phyloP scores from a whole-genome alignment of 2,797 vertebrate genomes.

The Sebastiscus tertius region DNA sequence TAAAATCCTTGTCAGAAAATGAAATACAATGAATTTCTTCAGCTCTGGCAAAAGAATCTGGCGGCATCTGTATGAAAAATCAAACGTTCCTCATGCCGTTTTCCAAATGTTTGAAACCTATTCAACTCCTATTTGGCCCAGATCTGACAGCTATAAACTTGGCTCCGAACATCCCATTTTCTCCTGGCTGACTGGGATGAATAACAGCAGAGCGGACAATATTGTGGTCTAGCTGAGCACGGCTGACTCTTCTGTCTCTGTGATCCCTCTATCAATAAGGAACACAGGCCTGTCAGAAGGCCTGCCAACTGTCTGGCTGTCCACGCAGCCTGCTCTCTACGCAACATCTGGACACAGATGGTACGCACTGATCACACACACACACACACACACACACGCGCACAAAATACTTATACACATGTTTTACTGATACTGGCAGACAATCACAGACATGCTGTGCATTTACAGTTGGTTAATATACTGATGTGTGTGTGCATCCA shows the following conservation, averaged over 20 bases:
- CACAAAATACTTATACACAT: constrained; percentile 32
- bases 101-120: constrained; percentile 77
- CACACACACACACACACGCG: constrained; percentile 23
- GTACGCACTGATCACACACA: constrained; percentile 44
- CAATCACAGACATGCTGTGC: constrained; percentile 37
- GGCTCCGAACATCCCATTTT: constrained; percentile 71
- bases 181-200: constrained; percentile 72
- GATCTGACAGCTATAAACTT: constrained; percentile 76
- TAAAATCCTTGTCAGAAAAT: constrained; percentile 40
- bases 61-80: constrained; percentile 69
- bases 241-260: constrained; percentile 75
- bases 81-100: constrained; percentile 69
- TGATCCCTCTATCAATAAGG: constrained; percentile 83
- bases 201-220: constrained; percentile 73
- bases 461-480: constrained; percentile 44
- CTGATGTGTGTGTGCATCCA: neutral
- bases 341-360: constrained; percentile 83
- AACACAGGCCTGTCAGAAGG: constrained; percentile 78
- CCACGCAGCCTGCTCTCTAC: constrained; percentile 65
- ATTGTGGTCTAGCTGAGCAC: constrained; percentile 73
- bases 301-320: constrained; percentile 80
- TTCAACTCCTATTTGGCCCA: constrained; percentile 74
- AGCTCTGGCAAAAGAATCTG: constrained; percentile 45
- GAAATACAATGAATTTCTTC: constrained; percentile 58
- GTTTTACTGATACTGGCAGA: constrained; percentile 54